phyloP scores from a whole-genome alignment of 2,113 vertebrate species.

The Eleginops maclovinus region DNA sequence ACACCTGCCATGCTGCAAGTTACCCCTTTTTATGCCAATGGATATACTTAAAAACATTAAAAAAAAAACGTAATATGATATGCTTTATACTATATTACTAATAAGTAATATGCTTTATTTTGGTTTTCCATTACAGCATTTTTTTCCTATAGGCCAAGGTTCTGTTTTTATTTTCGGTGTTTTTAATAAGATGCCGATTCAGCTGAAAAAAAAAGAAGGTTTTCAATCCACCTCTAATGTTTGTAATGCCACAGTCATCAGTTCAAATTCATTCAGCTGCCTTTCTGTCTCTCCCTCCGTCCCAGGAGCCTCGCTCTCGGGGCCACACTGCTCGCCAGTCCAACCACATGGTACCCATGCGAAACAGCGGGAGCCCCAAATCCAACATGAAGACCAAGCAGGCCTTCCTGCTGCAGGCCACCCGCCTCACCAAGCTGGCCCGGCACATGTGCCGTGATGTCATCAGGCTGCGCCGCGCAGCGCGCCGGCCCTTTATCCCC shows the following conservation, averaged over 20 bases:
- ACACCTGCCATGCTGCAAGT: background rate
- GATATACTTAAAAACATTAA: no score
- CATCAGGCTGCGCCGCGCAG: conserved; percentile 95
- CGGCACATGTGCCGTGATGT: conserved; percentile 98
- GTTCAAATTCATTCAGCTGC: background rate
- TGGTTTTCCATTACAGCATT: background rate
- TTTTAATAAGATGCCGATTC: conserved; percentile 25
- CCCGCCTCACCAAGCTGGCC: conserved; percentile 96
- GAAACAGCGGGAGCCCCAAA: conserved; percentile 95
- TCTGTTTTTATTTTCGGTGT: background rate
- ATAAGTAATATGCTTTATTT: background rate
- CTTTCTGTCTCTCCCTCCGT: background rate
- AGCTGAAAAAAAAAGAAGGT: background rate
- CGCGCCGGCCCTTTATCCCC: conserved; percentile 97
- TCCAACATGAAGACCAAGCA: conserved; percentile 97
- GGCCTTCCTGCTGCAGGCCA: conserved; percentile 96
- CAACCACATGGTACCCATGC: conserved; percentile 92
- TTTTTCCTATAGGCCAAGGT: background rate
- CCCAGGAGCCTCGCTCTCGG: conserved; percentile 89
- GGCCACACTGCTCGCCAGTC: conserved; percentile 91
- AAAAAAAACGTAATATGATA: no score
- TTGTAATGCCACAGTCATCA: background rate
- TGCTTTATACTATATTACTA: no score
- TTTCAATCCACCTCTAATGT: background rate
- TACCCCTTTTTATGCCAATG: background rate